Conservation (phyloP, 2,797 vertebrate genomes). For the Oryzias sinensis region DNA sequence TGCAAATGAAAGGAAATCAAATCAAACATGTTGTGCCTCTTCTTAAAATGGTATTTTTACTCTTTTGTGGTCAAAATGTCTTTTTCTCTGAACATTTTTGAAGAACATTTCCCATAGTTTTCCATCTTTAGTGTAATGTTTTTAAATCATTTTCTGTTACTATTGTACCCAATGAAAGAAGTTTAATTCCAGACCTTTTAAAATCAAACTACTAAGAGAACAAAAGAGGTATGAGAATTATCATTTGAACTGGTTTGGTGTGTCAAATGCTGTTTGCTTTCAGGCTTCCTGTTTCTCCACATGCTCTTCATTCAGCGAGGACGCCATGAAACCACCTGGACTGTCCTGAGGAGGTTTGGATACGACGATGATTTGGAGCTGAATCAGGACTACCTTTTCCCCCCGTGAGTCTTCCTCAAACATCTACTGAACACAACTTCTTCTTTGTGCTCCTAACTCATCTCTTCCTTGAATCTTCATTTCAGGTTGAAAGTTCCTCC, state of each 20-base stretch:
- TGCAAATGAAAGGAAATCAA: too few relatives aligned
- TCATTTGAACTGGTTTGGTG: not conserved
- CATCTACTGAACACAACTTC: not conserved
- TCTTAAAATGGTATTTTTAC: too few relatives aligned
- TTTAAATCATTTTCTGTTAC: too few relatives aligned
- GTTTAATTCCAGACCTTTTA: too few relatives aligned
- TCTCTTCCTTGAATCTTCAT: not conserved
- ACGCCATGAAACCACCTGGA: conserved; percentile 96
- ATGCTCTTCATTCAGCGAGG: conserved; percentile 96
- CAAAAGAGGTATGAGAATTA: too few relatives aligned
- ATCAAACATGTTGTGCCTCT: too few relatives aligned
- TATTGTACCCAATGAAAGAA: too few relatives aligned
- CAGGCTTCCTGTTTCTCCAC: conserved; percentile 96
- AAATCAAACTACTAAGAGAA: too few relatives aligned
- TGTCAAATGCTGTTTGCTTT: not conserved
- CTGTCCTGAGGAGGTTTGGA: conserved; percentile 90
- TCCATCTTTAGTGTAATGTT: too few relatives aligned
- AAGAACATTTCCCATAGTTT: too few relatives aligned
- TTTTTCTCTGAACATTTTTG: too few relatives aligned
- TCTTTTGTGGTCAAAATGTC: too few relatives aligned
- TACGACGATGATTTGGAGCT: conserved; percentile 94
- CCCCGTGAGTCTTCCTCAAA: conserved; percentile 77
- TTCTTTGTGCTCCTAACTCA: not conserved
- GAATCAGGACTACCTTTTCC: conserved; percentile 92
- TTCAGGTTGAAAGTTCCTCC: conserved; percentile 88